Evolutionary conservation across 1,140 invertebrate species (phyloP).

Genomic region (Papilio xuthus): DNA sequence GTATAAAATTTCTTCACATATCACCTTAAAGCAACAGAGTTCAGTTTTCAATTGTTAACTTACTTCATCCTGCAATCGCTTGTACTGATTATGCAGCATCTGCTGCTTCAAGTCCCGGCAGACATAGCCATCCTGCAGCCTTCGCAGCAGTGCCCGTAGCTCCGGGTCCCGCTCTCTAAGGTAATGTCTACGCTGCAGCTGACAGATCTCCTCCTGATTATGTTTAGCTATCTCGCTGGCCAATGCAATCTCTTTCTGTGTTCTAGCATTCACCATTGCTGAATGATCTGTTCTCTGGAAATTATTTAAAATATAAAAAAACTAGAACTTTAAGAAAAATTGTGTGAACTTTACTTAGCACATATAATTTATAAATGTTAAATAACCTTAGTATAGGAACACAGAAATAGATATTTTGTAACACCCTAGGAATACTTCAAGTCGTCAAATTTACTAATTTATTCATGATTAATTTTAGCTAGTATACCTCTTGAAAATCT

Average conservation of each 20-base stretch:
- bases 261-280: slow-evolving; percentile 66
- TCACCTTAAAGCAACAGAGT: too few relatives aligned
- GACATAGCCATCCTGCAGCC: slow-evolving; percentile 68
- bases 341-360: too few relatives aligned
- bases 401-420: too few relatives aligned
- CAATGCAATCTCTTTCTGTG: slow-evolving; percentile 62
- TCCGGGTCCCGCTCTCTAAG: slow-evolving; percentile 64
- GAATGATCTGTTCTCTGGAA: slow-evolving; percentile 74
- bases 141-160: slow-evolving; percentile 56
- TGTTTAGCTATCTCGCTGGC: slow-evolving; percentile 63
- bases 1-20: too few relatives aligned
- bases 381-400: too few relatives aligned
- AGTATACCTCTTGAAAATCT: slow-evolving; percentile 68
- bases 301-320: slow-evolving; percentile 28
- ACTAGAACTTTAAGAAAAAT: too few relatives aligned
- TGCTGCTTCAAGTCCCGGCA: slow-evolving; percentile 68
- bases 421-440: too few relatives aligned
- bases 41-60: neutral
- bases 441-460: too few relatives aligned
- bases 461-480: neutral
- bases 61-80: slow-evolving; percentile 66
- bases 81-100: slow-evolving; percentile 72
- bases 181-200: slow-evolving; percentile 61
- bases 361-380: too few relatives aligned
- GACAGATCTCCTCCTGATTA: slow-evolving; percentile 53